A percentile compares a stretch with the other conserved stretches of the same genome.
Evolutionary conservation across 2,113 vertebrate genomes (phyloP).

Genomic region (Pedionomus torquatus): DNA sequence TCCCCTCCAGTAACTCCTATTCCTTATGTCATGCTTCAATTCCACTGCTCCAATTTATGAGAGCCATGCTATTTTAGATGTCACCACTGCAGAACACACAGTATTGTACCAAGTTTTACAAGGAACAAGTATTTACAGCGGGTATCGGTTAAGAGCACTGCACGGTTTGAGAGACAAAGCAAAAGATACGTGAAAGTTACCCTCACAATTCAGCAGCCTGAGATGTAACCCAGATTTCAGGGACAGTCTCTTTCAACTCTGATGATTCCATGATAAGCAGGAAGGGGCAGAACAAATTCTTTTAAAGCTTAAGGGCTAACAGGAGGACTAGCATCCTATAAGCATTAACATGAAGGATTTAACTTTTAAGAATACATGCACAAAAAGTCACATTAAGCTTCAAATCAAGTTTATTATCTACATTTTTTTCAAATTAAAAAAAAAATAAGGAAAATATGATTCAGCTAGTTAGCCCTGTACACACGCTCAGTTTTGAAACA

Average conservation of each 20-base stretch:
- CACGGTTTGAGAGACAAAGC: not conserved
- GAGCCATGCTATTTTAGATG: fast-evolving
- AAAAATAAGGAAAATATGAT: not conserved
- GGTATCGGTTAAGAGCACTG: not conserved
- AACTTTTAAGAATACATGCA: not conserved
- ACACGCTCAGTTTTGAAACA: not conserved
- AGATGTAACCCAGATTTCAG: not conserved
- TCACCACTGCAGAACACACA: not conserved
- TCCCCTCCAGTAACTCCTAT: not conserved
- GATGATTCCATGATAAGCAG: not conserved
- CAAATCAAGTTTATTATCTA: not conserved
- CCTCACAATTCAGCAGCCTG: not conserved
- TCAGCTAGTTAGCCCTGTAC: not conserved
- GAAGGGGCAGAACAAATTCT: not conserved
- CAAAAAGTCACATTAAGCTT: not conserved
- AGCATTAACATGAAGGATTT: not conserved
- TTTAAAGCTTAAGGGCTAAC: not conserved
- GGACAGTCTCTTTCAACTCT: not conserved
- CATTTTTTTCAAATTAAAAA: not conserved
- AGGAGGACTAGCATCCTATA: not conserved
- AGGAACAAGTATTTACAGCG: fast-evolving
- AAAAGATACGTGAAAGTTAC: not conserved
- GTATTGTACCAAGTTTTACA: not conserved
- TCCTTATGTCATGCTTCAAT: not conserved
- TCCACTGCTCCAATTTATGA: not conserved